Evolutionary conservation across 2,797 vertebrate genomes (phyloP), one percentile per base, ranked within the genome.

Genomic region (Rhynchotus rufescens): DNA sequence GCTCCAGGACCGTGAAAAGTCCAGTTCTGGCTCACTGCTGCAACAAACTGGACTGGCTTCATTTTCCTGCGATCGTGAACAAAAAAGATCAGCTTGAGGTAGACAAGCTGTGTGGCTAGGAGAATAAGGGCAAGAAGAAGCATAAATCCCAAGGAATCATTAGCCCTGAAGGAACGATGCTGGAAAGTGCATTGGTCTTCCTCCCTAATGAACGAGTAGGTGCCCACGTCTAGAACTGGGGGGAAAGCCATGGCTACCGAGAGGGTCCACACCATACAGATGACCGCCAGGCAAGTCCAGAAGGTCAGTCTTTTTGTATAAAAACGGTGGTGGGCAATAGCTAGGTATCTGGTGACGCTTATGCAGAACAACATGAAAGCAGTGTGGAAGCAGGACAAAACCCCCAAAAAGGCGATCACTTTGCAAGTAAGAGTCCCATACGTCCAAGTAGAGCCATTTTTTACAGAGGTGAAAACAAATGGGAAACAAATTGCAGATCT

Each of bases 51-150:
- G 97, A 99, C 99, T 38, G 99, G 99, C 98, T 99, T 99, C 99
- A 99, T 99, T 99, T 99, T 99, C 98, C 99, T 98, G 82, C 99
- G 98, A 95, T 99, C 99, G 9, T 99, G 99, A 94, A 99, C 99
- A 75, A 99, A 99, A 98, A 99, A 99, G 96, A 99, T 99, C 98
- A 99, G 99, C 98, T 99, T 99, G 99, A 99, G 99, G 99, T 99
- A 99, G 98, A 99, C 99, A 98, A 99, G 98, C 98, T 99, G 99
- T 95, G 99, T 99, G 98, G 99, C 99, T 96, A 99, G 98, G 96
- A 99, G 99, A 96, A 99, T 99, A 95, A 99, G 99, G 60, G 99
- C 99, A 96, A 99, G 98, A 90, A 99, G 98, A 94, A 99, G 98
- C 99, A 99, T 99, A 98, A 99, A 99, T 97, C 99, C 99, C 98